phyloP scores from a whole-genome alignment of 1,140 invertebrate genomes.

The Drosophila nikananu region DNA sequence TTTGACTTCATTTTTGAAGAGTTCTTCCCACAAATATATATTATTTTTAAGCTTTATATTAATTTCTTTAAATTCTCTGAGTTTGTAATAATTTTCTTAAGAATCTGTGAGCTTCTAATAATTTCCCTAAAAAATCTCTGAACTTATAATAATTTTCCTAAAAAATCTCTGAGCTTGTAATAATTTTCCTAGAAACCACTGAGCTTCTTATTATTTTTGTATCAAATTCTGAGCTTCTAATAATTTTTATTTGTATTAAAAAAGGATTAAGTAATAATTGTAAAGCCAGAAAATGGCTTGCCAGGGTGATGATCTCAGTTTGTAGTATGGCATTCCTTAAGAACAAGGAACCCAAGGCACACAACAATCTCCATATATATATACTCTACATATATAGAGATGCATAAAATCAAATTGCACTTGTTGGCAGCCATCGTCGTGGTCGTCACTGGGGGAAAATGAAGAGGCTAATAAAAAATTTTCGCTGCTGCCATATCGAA shows the following conservation, averaged over 20 bases:
- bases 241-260: neutral
- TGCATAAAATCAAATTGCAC: constrained; percentile 76
- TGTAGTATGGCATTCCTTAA: neutral
- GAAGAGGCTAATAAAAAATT: constrained; percentile 78
- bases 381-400: constrained; percentile 7
- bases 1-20: no score
- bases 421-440: constrained; percentile 70
- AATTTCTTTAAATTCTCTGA: no score
- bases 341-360: constrained; percentile 27
- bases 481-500: constrained; percentile 80
- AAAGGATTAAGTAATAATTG: neutral
- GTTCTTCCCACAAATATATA: no score
- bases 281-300: neutral
- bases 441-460: constrained; percentile 47
- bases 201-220: neutral
- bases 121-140: neutral
- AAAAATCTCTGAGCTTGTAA: neutral
- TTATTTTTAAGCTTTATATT: no score
- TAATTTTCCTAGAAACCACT: neutral
- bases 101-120: neutral
- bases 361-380: constrained; percentile 25
- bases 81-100: neutral
- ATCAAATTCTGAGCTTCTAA: neutral
- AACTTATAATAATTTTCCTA: neutral
- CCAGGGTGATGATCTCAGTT: constrained; percentile 22